These are phyloP conservation scores for Sinocyclocheilus rhinocerous DNA, from an alignment of 2,113 vertebrate species.

Conservation along the genomic window DNA sequence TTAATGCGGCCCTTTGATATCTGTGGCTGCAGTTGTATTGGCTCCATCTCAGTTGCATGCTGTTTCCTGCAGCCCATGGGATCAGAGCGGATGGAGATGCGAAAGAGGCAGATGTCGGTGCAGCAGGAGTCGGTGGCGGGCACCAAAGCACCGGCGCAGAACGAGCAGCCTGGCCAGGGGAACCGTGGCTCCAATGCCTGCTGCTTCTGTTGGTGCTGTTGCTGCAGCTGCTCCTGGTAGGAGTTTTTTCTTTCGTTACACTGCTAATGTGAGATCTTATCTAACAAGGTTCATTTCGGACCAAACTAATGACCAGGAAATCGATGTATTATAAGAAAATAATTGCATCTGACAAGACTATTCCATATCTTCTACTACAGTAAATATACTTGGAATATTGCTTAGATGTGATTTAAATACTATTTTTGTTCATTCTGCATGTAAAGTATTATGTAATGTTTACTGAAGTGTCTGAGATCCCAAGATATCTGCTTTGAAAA, in stretches of 20 bases:
- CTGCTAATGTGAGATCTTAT: constrained; percentile 25
- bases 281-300: constrained; percentile 47
- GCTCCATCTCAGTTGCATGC: constrained; percentile 38
- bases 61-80: constrained; percentile 85
- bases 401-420: neutral
- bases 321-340: neutral
- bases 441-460: neutral
- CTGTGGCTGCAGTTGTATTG: constrained; percentile 25
- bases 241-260: constrained; percentile 47
- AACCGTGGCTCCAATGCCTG: constrained; percentile 88
- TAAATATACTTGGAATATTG: neutral
- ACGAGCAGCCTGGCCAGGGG: constrained; percentile 75
- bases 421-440: neutral
- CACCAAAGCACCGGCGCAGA: constrained; percentile 71
- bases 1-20: constrained; percentile 34
- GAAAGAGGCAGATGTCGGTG: constrained; percentile 87
- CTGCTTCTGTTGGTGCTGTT: constrained; percentile 99
- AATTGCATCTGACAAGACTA: neutral
- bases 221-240: constrained; percentile 98
- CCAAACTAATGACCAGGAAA: constrained; percentile 5
- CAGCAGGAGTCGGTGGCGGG: constrained; percentile 79
- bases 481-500: constrained; percentile 23
- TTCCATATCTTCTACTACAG: neutral
- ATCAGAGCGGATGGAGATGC: constrained; percentile 91
- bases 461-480: neutral